Evolutionary conservation across 2,888 invertebrate genomes (phyloP).

Genomic region (Noctua pronuba): DNA sequence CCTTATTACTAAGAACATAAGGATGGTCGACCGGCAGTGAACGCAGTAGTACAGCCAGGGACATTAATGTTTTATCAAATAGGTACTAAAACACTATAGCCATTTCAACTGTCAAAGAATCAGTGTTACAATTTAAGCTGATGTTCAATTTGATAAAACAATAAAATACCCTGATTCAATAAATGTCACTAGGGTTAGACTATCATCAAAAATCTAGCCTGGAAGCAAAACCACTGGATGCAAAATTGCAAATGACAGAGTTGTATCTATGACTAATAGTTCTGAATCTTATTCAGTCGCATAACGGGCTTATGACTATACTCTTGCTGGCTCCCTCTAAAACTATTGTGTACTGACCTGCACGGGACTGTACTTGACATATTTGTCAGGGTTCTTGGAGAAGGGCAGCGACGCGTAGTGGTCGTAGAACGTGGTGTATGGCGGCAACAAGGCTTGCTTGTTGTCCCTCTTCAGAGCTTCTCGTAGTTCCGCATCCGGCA

Average conservation of each 20-base stretch:
- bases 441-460: conserved; percentile 96
- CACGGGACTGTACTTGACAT: conserved; percentile 48
- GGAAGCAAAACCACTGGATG: background rate
- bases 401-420: conserved; percentile 94
- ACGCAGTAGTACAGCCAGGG: background rate
- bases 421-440: conserved; percentile 95
- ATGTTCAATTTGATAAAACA: background rate
- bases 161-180: no score
- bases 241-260: background rate
- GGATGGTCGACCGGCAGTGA: no score
- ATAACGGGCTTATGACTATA: background rate
- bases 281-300: background rate
- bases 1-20: no score
- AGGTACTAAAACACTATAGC: no score
- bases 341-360: conserved; percentile 31
- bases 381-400: conserved; percentile 94
- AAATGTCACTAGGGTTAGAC: no score
- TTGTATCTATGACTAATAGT: background rate
- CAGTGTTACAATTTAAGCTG: background rate
- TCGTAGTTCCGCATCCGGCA: conserved; percentile 97
- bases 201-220: background rate
- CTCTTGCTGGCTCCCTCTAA: background rate
- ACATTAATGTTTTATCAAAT: background rate
- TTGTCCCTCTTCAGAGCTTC: conserved; percentile 97
- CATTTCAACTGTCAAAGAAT: background rate